These are phyloP conservation scores for Phenganax stokvisi DNA, from an alignment of 92 coral and sea anemone species.

Conservation along the genomic window DNA sequence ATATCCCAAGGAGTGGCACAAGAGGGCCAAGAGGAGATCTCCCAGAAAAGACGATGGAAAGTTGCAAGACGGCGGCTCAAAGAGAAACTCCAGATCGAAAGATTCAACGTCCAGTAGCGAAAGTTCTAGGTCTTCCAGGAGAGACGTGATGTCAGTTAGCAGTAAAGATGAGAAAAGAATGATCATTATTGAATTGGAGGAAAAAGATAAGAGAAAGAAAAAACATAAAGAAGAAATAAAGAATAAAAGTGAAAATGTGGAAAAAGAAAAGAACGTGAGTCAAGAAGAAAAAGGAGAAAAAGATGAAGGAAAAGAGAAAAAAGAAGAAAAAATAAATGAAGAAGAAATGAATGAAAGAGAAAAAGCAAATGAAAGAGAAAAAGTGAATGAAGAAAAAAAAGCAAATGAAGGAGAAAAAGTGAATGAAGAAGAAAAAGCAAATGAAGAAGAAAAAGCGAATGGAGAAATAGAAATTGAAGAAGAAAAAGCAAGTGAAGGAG, in stretches of 20 bases:
- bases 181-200: too few relatives aligned
- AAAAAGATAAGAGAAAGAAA: too few relatives aligned
- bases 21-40: slow-evolving; percentile 58
- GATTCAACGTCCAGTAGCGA: neutral
- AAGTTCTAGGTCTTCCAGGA: too few relatives aligned
- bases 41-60: slow-evolving; percentile 39
- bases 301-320: neutral
- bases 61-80: slow-evolving; percentile 6
- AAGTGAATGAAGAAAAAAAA: neutral
- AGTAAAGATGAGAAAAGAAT: too few relatives aligned
- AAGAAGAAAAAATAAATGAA: neutral
- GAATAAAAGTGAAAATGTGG: too few relatives aligned
- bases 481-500: neutral
- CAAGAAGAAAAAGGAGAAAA: neutral
- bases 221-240: too few relatives aligned
- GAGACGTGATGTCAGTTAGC: too few relatives aligned
- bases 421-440: neutral
- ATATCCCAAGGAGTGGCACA: slow-evolving; percentile 98
- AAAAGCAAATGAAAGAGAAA: neutral
- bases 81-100: neutral
- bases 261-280: neutral
- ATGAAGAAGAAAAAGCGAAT: neutral
- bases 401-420: neutral
- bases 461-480: neutral
- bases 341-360: neutral